A percentile compares a stretch with the other conserved stretches of the same genome.
These are phyloP conservation scores for Rhynchomys soricoides DNA, from an alignment of 2,113 vertebrate species.

Conservation along the genomic window DNA sequence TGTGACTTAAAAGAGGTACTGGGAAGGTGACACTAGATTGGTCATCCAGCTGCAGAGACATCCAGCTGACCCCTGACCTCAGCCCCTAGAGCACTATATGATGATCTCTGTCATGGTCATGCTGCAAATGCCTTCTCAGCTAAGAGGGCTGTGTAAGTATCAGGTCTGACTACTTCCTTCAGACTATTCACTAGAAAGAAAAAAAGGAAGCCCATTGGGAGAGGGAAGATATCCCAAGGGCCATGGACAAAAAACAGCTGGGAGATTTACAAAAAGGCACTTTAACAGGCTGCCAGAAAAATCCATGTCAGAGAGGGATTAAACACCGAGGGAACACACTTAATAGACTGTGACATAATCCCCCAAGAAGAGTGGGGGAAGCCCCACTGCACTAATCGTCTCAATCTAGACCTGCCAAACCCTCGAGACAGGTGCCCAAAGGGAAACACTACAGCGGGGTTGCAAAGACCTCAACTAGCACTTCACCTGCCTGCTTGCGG, in stretches of 20 bases:
- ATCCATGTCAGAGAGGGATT: conserved; percentile 65
- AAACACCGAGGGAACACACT: conserved; percentile 48
- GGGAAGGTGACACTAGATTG: background rate
- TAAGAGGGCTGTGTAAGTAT: background rate
- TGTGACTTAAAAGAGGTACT: background rate
- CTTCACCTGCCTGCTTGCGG: background rate
- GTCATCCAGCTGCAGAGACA: background rate
- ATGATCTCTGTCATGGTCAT: background rate
- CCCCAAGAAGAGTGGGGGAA: conserved; percentile 68
- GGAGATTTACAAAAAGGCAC: background rate
- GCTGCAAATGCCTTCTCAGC: background rate
- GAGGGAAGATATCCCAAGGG: background rate
- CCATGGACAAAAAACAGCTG: background rate
- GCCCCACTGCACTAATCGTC: conserved; percentile 32
- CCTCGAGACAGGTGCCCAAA: conserved; percentile 39
- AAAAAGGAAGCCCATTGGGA: background rate
- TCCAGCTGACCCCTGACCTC: background rate
- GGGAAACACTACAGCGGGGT: background rate
- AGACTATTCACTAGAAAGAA: background rate
- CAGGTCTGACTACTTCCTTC: background rate
- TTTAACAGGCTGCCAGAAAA: conserved; percentile 56
- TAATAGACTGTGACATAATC: conserved; percentile 73
- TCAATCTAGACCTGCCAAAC: conserved; percentile 62
- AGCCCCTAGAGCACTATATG: background rate
- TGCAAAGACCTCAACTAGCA: background rate